Evolutionary conservation across 2,113 vertebrate genomes (phyloP), one percentile per base, ranked within the genome.

Genomic region (Bufo gargarizans): DNA sequence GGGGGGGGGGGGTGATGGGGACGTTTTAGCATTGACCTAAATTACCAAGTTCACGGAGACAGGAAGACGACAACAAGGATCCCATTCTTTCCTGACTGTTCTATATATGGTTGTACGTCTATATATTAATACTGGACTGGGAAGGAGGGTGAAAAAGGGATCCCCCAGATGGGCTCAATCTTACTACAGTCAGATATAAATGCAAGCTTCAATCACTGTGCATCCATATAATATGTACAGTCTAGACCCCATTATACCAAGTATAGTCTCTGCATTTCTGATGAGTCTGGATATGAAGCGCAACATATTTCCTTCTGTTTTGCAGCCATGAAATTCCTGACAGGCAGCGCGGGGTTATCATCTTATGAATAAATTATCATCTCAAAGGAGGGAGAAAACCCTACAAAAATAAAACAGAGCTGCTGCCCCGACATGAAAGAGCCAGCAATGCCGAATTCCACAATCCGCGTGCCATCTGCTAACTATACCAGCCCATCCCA

Each of bases 291-390:
- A 20, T 20, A 76, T 1, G 22, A 71, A 20, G 12, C 20, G 45
- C 19, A 76, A 76, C 72, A 50, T 72, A 72, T 19, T 74, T 17
- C 71, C 72, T 76, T 76, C 72, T 49, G 72, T 20, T 76, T 16
- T 76, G 72, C 20, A 20, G 72, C 72, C 72, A 76, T 43, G 47
- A 76, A 78, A 22, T 56, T 56, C 77, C 50, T 78, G 77, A 55
- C 77, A 78, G 20, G 77, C 77, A 22, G 49, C 50, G 7, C 20
- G 7, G 77, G 55, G 50, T 56, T 77, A 49, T 77, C 76, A 77
- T 53, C 76, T n/a, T 22, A 22, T 78, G 77, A 55, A 78, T 78
- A 55, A 78, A 53, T 78, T 4, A 78, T 78, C 50, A n/a, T 14
- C 77, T 78, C 50, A 56, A 78, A 22, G 49, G 20, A 55, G n/a